Percentiles rank a stretch among this genome's conserved stretches.
phyloP scores from a whole-genome alignment of 2,797 vertebrate genomes.

The Typhlichthys eigenmanni region DNA sequence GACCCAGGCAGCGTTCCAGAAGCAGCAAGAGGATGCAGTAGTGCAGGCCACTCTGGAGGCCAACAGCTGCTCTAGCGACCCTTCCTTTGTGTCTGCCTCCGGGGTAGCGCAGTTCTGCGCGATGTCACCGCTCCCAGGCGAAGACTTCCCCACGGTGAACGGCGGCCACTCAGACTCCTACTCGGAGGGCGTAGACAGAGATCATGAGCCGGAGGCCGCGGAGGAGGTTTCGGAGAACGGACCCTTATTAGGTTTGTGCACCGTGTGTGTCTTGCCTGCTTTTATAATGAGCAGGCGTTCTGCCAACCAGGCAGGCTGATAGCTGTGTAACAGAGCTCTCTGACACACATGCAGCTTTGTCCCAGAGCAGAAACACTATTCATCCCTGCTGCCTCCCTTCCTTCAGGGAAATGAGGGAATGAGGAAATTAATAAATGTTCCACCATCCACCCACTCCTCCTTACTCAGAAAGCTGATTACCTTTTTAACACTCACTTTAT shows the following conservation, averaged over 20 bases:
- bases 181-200: slow-evolving; percentile 84
- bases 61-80: slow-evolving; percentile 59
- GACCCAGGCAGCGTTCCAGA: slow-evolving; percentile 90
- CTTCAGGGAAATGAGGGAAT: slow-evolving; percentile 25
- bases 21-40: slow-evolving; percentile 84
- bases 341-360: slow-evolving; percentile 38
- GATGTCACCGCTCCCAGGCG: slow-evolving; percentile 60
- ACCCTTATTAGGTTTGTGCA: slow-evolving; percentile 79
- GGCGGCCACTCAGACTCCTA: slow-evolving; percentile 87
- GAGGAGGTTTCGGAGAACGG: slow-evolving; percentile 94
- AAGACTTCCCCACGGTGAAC: slow-evolving; percentile 84
- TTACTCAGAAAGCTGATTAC: not conserved
- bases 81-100: slow-evolving; percentile 18
- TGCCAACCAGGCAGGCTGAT: too few species aligned
- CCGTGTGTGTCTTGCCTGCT: not conserved
- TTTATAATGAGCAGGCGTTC: too few species aligned
- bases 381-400: slow-evolving; percentile 37
- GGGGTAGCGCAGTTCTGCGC: slow-evolving; percentile 59
- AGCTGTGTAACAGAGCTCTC: not conserved
- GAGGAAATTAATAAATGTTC: slow-evolving; percentile 3
- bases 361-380: slow-evolving; percentile 41
- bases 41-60: slow-evolving; percentile 76
- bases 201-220: slow-evolving; percentile 84
- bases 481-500: too few species aligned
- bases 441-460: slow-evolving; percentile 15